Base-by-base conservation (phyloP, 2,888 invertebrate genomes). In the Eilema caniola region DNA sequence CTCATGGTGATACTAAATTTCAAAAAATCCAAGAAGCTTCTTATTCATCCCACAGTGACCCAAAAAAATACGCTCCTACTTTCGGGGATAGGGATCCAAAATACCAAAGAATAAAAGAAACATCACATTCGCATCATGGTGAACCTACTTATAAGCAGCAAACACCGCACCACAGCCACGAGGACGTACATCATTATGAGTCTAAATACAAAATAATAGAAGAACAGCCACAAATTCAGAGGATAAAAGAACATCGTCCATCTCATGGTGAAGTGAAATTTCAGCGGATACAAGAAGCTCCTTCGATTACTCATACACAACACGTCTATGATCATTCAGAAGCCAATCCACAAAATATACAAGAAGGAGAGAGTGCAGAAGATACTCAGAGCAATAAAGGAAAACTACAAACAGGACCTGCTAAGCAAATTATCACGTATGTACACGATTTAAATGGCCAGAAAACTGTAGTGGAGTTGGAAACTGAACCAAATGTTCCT, bases 401-500 rank as follows among this genome's bases (percentile, higher is more conserved):
- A 71, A 84, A 88, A 77, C 76, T 88, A 65, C 87, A 88, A 77
- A 83, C 85, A 33, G 84, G 85, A 31, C 88, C 89, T 28, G 85
- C 85, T 3, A 88, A 89, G 69, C 86, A 89, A 37, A 86, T 86
- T 28, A 81, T 93, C n/a, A 89, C 91, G 31, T 82, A 82, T 25
- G 69, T 82, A 20, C 89, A 92, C 23, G 86, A 89, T 56, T 87
- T 90, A 37, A 91, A 94, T 74, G 93, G 93, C 47, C 84, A 93
- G 78, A 91, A 91, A 74, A 89, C 92, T 23, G 84, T 91, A 16
- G 86, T 93, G 25, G 89, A 91, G 72, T 80, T 94, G 64, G 86
- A 91, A 66, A 92, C 92, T 3, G 89, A 92, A 70, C 93, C 93
- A 4, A 85, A 89, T 8, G 64, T 95, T 8, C 94, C 93, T 59